phyloP scores from a whole-genome alignment of 2,797 vertebrate genomes.

The Meriones psammophilus region DNA sequence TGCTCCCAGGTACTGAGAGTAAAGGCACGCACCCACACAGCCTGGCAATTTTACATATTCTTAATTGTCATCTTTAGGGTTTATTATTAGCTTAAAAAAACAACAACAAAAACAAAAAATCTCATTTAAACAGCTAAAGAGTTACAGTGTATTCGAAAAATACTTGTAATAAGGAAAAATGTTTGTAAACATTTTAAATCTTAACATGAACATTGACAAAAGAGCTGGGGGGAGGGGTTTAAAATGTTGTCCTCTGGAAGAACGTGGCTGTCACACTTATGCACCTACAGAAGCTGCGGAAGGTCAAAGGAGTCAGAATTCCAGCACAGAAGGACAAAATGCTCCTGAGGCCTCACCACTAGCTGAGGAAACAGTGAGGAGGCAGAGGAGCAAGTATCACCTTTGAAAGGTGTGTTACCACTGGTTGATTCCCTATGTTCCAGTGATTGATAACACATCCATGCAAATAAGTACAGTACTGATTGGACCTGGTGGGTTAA shows the following conservation, averaged over 20 bases:
- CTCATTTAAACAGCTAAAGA: not conserved
- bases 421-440: not conserved
- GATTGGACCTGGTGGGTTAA: no score
- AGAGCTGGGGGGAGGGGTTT: not conserved
- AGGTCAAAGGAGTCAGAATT: not conserved
- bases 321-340: not conserved
- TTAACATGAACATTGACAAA: not conserved
- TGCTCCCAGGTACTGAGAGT: not conserved
- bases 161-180: not conserved
- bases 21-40: not conserved
- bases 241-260: not conserved
- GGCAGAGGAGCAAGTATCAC: not conserved
- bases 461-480: not conserved
- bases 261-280: not conserved
- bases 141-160: not conserved
- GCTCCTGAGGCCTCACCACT: no score
- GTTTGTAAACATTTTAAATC: not conserved
- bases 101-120: not conserved
- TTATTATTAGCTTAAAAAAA: not conserved
- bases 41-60: not conserved
- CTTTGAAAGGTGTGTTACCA: not conserved
- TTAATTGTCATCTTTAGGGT: not conserved
- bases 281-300: not conserved
- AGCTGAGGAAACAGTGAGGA: no score
- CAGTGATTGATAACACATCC: no score